Base-by-base conservation (phyloP, 2,797 vertebrate species). In the Vultur gryphus region DNA sequence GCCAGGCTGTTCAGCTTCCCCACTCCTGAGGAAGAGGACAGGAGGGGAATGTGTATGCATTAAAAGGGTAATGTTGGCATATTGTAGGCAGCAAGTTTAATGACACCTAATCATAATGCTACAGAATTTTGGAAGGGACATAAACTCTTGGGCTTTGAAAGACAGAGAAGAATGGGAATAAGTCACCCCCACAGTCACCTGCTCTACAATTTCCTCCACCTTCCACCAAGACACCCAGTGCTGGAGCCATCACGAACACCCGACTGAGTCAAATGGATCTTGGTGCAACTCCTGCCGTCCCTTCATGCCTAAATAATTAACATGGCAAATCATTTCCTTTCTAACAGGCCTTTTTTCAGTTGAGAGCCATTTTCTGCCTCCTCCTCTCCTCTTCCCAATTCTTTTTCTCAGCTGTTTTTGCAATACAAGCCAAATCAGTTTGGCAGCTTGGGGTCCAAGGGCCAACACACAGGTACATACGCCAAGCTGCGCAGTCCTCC, bases 61-160 rank as follows among this genome's bases (percentile, higher is more conserved):
- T 65, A 23, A 61, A 93, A 95, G 77, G 71, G 35, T 61, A 76
- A 92, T 9, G 46, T 69, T 82, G 70, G 69, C 35, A 72, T 76
- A 76, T 35, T 52, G 61, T 0, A 75, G 35, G 21, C 72, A 93
- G 85, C 49, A 37, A 84, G 46, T 72, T 91, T 78, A 78, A 92
- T 25, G n/a, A 77, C 65, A 77, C 13, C n/a, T 90, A 46, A 88
- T 89, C 54, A 58, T 89, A 90, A 90, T 1, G 28, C 49, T 81
- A 79, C 26, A 73, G 77, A 86, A 82, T 86, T 95, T 94, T 58
- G 49, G 43, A 84, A 88, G 52, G 48, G 61, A 93, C 64, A 21
- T 55, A 93, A 48, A 72, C 69, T 69, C 87, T 62, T 85, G 48
- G 77, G 62, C 29, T 84, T 95, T 93, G 51, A 94, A 90, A 90